Evolutionary conservation across 2,888 invertebrate species (phyloP).

Genomic region (Campaea margaritaria): DNA sequence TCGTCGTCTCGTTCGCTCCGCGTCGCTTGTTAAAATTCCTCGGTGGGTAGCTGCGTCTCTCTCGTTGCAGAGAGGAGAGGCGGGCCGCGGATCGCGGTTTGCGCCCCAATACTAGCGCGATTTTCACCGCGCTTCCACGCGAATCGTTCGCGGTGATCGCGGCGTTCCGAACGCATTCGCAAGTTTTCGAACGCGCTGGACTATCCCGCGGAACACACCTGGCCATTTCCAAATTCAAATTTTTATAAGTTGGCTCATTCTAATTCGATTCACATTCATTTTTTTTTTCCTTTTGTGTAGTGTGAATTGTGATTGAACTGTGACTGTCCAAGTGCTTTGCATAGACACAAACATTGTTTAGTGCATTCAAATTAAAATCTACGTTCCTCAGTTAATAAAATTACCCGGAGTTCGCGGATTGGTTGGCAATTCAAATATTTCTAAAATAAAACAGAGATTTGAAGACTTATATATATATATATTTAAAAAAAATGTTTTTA

Average conservation of each 20-base stretch:
- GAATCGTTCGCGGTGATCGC: slow-evolving; percentile 69
- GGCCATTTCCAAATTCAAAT: slow-evolving; percentile 36
- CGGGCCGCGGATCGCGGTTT: slow-evolving; percentile 67
- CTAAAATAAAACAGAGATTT: background rate
- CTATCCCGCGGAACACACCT: slow-evolving; percentile 39
- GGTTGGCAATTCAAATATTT: background rate
- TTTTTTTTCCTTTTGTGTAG: slow-evolving; percentile 43
- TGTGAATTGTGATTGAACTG: slow-evolving; percentile 56
- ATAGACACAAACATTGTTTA: slow-evolving; percentile 6
- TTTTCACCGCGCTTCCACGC: slow-evolving; percentile 82
- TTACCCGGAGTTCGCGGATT: background rate
- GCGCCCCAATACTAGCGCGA: slow-evolving; percentile 82
- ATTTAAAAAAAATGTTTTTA: slow-evolving; percentile 9
- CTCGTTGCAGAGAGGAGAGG: slow-evolving; percentile 71
- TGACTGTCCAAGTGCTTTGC: slow-evolving; percentile 43
- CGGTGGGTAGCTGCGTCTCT: slow-evolving; percentile 81
- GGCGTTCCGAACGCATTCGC: slow-evolving; percentile 57
- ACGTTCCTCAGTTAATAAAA: background rate
- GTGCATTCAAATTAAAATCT: background rate
- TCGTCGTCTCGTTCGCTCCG: slow-evolving; percentile 78
- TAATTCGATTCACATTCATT: slow-evolving; percentile 43
- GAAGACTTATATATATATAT: background rate
- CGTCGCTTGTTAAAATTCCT: slow-evolving; percentile 84
- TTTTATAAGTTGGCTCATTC: slow-evolving; percentile 7
- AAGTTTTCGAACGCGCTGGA: slow-evolving; percentile 51